These are phyloP conservation scores for Rhinopomastus cyanomelas DNA, from an alignment of 2,113 vertebrate species.

Conservation along the genomic window DNA sequence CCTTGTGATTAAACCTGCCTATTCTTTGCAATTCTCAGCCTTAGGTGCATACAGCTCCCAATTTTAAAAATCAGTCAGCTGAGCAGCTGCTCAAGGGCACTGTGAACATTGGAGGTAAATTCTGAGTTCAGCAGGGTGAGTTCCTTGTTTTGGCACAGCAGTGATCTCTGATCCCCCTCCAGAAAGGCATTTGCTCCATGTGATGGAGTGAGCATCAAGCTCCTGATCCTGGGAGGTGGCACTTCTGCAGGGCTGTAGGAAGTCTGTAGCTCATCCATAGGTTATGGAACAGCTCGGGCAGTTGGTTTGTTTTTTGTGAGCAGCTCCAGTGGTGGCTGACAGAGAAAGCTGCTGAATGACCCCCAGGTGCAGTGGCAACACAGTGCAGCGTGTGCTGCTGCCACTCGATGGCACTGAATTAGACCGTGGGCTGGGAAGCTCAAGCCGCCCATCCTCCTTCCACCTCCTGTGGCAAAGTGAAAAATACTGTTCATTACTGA, in stretches of 20 bases:
- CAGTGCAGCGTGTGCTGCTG: not conserved
- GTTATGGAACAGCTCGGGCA: not conserved
- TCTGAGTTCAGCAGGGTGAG: not conserved
- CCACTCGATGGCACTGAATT: slow-evolving; percentile 1
- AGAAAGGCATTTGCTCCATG: not conserved
- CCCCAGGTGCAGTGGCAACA: accelerated
- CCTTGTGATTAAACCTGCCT: slow-evolving; percentile 46
- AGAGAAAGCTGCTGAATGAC: not conserved
- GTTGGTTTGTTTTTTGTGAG: not conserved
- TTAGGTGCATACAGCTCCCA: not conserved
- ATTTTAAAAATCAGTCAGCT: not conserved
- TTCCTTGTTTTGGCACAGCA: not conserved
- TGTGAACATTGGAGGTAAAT: not conserved
- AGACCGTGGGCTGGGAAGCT: not conserved
- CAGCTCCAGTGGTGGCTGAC: not conserved
- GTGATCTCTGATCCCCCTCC: not conserved
- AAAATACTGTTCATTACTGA: not conserved
- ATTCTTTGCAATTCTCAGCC: slow-evolving; percentile 17
- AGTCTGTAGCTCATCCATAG: accelerated
- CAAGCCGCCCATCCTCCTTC: not conserved
- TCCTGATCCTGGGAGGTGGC: not conserved
- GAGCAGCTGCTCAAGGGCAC: slow-evolving; percentile 8
- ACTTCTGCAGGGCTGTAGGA: not conserved
- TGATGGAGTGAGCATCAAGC: accelerated
- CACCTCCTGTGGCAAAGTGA: not conserved